phyloP scores from a whole-genome alignment of 2,113 vertebrate species.

The Bagarius yarrelli region DNA sequence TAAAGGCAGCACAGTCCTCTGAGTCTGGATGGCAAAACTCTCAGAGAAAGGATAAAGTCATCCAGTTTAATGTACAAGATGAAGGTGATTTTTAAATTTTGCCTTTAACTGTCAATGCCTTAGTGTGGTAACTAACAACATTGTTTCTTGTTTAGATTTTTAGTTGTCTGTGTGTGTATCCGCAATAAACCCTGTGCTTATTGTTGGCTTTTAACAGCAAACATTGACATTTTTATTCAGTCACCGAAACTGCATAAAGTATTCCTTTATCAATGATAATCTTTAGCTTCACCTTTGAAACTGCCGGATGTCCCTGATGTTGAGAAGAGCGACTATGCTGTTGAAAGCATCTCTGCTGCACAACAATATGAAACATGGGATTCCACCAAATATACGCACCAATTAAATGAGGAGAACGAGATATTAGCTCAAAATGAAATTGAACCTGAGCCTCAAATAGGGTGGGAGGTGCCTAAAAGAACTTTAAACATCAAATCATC shows the following conservation, averaged over 20 bases:
- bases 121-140: slow-evolving; percentile 56
- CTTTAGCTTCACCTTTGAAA: slow-evolving; percentile 65
- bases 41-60: slow-evolving; percentile 81
- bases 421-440: slow-evolving; percentile 60
- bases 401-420: slow-evolving; percentile 70
- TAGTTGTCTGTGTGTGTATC: slow-evolving; percentile 30
- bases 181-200: slow-evolving; percentile 18
- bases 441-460: slow-evolving; percentile 20
- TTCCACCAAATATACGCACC: slow-evolving; percentile 68
- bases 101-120: slow-evolving; percentile 41
- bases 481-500: slow-evolving; percentile 52
- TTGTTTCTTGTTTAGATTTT: slow-evolving; percentile 46
- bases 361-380: slow-evolving; percentile 73
- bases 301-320: slow-evolving; percentile 57
- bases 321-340: slow-evolving; percentile 60
- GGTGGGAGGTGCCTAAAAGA: slow-evolving; percentile 39
- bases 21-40: slow-evolving; percentile 84
- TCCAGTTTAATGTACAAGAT: slow-evolving; percentile 82
- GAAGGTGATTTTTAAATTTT: slow-evolving; percentile 76
- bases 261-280: slow-evolving; percentile 59
- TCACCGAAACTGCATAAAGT: slow-evolving; percentile 39
- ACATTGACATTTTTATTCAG: slow-evolving; percentile 30
- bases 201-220: slow-evolving; percentile 15
- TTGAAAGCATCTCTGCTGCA: slow-evolving; percentile 60
- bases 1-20: slow-evolving; percentile 75